Percentiles rank a stretch among this genome's conserved stretches.
phyloP scores from a whole-genome alignment of 1,140 invertebrate genomes.

The Pachypsylla venusta region DNA sequence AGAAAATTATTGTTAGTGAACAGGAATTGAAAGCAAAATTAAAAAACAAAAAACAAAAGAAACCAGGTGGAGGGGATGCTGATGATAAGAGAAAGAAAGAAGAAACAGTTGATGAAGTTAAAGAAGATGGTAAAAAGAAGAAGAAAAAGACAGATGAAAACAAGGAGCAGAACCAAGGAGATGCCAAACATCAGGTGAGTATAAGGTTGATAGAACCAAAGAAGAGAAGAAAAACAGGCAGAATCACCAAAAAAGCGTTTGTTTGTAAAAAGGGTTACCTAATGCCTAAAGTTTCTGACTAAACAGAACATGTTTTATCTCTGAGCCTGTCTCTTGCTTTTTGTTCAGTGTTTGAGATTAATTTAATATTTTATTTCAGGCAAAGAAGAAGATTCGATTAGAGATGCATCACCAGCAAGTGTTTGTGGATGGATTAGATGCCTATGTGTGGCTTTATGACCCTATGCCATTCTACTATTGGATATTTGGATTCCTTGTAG shows the following conservation, averaged over 20 bases:
- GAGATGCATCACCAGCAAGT: constrained; percentile 93
- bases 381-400: constrained; percentile 51
- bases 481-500: constrained; percentile 79
- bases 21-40: constrained; percentile 50
- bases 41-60: constrained; percentile 39
- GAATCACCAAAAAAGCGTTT: too few relatives aligned
- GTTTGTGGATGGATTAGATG: constrained; percentile 84
- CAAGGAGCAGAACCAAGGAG: constrained; percentile 32
- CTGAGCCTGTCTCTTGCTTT: too few relatives aligned
- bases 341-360: too few relatives aligned
- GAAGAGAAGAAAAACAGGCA: too few relatives aligned
- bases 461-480: constrained; percentile 94
- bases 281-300: too few relatives aligned
- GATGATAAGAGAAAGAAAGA: constrained; percentile 36
- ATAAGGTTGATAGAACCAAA: too few relatives aligned
- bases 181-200: constrained; percentile 24
- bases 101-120: constrained; percentile 40
- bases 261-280: too few relatives aligned
- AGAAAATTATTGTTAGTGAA: constrained; percentile 66
- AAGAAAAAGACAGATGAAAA: constrained; percentile 42
- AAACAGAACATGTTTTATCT: too few relatives aligned
- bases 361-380: constrained; percentile 26
- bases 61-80: constrained; percentile 36
- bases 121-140: constrained; percentile 38
- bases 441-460: constrained; percentile 99